phyloP scores from a whole-genome alignment of 2,113 vertebrate species.

The Equus przewalskii region DNA sequence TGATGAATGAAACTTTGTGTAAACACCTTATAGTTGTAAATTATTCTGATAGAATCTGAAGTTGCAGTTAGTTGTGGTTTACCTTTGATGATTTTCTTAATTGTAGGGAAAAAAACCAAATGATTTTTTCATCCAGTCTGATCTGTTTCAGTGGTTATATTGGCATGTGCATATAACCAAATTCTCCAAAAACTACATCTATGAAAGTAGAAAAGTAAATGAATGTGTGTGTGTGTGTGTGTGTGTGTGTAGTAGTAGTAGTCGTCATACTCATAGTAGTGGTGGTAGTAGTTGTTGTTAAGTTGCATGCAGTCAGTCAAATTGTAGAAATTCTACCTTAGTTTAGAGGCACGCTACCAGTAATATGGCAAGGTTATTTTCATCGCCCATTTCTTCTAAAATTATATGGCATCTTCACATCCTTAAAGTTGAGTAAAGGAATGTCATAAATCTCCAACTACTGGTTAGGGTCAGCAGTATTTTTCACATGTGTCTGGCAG shows the following conservation, averaged over 20 bases:
- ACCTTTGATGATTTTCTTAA: slow-evolving; percentile 30
- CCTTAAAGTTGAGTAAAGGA: neutral
- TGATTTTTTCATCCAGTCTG: neutral
- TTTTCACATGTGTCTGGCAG: neutral
- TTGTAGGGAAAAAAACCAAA: neutral
- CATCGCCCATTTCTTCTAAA: neutral
- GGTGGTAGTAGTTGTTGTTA: neutral
- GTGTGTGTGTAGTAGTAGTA: no score
- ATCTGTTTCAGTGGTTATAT: neutral
- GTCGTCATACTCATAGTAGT: neutral
- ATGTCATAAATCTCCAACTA: neutral
- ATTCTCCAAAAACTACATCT: neutral
- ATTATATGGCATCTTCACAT: neutral
- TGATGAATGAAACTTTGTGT: neutral
- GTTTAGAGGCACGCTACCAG: neutral
- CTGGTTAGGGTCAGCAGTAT: neutral
- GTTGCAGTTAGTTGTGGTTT: neutral
- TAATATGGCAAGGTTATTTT: neutral
- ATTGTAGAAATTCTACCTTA: neutral
- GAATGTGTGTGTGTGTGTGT: neutral
- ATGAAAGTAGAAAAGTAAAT: neutral
- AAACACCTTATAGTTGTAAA: neutral
- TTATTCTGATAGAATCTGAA: neutral
- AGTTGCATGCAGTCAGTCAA: neutral
- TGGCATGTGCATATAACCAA: neutral